These are phyloP conservation scores for Panorpa germanica DNA, from an alignment of 2,888 invertebrate genomes.

Conservation along the genomic window DNA sequence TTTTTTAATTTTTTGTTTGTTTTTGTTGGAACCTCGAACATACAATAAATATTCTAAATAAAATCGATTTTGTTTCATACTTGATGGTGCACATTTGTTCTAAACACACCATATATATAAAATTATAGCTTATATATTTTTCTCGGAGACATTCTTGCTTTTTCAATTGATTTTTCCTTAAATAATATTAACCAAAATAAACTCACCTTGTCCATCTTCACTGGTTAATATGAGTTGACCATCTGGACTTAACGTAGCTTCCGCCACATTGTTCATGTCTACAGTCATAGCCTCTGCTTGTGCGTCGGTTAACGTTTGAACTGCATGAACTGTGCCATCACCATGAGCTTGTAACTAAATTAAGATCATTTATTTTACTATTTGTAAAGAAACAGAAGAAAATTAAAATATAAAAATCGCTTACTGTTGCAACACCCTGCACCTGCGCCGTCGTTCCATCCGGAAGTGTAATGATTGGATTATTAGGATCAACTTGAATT, in stretches of 20 bases:
- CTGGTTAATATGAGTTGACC: conserved; percentile 90
- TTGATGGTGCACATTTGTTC: no score
- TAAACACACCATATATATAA: no score
- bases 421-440: conserved; percentile 35
- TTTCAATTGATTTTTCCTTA: conserved; percentile 1
- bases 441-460: conserved; percentile 94
- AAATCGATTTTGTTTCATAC: no score
- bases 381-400: conserved; percentile 8
- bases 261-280: conserved; percentile 75
- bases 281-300: conserved; percentile 65
- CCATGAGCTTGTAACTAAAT: conserved; percentile 52
- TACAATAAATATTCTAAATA: no score
- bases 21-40: no score
- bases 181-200: conserved; percentile 4
- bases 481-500: conserved; percentile 86
- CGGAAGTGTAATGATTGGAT: conserved; percentile 85
- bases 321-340: conserved; percentile 38
- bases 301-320: conserved; percentile 59
- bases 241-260: conserved; percentile 78
- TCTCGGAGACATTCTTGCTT: no score
- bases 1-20: no score
- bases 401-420: conserved; percentile 10
- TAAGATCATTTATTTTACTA: conserved; percentile 7
- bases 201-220: conserved; percentile 77
- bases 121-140: conserved; percentile 13